Evolutionary conservation across 2,888 invertebrate genomes (phyloP).

Genomic region (Lasius platythorax): DNA sequence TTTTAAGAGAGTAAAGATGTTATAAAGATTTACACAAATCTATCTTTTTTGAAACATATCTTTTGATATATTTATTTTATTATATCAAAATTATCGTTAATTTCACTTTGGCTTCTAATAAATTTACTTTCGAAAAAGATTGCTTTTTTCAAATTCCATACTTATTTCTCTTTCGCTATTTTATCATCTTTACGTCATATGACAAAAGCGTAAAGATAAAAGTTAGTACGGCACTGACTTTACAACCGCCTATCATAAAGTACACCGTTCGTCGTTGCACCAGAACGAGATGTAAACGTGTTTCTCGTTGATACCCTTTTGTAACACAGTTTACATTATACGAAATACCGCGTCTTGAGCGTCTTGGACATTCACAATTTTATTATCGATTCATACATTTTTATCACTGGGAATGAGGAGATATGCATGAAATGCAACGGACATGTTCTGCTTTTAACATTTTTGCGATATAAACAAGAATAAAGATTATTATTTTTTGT

Average conservation of each 20-base stretch:
- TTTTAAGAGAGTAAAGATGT: neutral
- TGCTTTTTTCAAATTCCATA: neutral
- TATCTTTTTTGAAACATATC: neutral
- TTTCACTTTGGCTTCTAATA: neutral
- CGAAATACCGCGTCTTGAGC: constrained; percentile 7
- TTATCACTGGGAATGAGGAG: neutral
- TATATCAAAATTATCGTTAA: neutral
- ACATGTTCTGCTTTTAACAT: neutral
- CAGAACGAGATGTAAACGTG: constrained; percentile 70
- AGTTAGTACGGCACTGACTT: constrained; percentile 57
- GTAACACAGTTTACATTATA: constrained; percentile 57
- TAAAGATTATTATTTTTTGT: neutral
- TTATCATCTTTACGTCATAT: neutral
- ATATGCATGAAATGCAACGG: neutral
- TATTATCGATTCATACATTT: constrained; percentile 20
- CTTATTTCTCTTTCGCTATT: neutral
- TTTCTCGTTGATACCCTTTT: constrained; percentile 65
- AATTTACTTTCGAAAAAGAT: neutral
- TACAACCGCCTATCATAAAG: constrained; percentile 68
- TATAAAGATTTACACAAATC: neutral
- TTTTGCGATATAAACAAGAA: neutral
- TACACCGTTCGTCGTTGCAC: constrained; percentile 57
- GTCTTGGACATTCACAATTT: neutral
- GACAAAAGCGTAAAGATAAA: neutral
- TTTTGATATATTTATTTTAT: neutral